phyloP scores from a whole-genome alignment of 1,140 invertebrate genomes.

The Dreissena polymorpha region DNA sequence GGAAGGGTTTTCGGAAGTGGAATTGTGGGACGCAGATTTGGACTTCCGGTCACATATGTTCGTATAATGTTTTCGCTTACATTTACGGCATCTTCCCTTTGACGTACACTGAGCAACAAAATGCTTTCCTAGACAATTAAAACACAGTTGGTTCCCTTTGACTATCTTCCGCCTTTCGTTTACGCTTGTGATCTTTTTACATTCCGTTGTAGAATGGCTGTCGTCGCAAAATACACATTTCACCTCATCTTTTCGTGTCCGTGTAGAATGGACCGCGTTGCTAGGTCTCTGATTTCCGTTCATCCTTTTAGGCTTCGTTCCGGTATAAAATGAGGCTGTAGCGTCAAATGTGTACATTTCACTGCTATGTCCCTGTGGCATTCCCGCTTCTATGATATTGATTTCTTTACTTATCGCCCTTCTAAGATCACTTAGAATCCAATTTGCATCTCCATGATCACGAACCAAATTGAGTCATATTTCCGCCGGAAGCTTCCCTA shows the following conservation, averaged over 20 bases:
- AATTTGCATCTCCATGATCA: neutral
- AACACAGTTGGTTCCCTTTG: conserved; percentile 31
- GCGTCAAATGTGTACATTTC: neutral
- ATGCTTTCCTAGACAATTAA: conserved; percentile 14
- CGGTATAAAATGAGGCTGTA: conserved; percentile 6
- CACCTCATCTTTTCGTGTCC: neutral
- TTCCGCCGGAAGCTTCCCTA: too few species aligned
- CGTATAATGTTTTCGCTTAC: too few species aligned
- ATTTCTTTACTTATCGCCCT: neutral
- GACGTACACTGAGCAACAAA: conserved; percentile 13
- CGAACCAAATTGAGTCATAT: neutral
- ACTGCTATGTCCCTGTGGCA: neutral
- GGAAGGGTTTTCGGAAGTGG: neutral
- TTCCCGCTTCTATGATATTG: neutral
- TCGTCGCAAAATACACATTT: neutral
- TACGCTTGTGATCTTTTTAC: conserved; percentile 12
- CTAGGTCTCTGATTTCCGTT: neutral
- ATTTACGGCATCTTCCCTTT: too few species aligned
- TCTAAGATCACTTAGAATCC: conserved; percentile 1
- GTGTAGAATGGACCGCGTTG: neutral
- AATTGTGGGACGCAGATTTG: neutral
- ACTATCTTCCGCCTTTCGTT: conserved; percentile 1
- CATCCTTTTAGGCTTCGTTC: neutral
- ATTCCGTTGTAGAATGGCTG: neutral
- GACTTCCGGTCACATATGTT: neutral